Percentiles rank a stretch among this genome's conserved stretches.
phyloP scores from a whole-genome alignment of 2,888 invertebrate genomes.

The Shargacucullia verbasci region DNA sequence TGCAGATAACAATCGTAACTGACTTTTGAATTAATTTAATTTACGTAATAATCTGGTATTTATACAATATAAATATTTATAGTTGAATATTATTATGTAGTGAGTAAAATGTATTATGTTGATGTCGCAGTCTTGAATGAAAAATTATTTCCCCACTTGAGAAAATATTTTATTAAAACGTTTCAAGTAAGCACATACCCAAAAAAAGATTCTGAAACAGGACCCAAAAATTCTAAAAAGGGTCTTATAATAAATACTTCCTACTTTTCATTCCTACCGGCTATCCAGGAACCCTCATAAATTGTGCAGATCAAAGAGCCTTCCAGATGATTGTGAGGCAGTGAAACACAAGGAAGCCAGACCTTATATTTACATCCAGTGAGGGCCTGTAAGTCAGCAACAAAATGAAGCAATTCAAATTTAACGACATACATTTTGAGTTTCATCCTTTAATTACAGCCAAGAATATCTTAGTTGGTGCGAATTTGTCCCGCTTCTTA shows the following conservation, averaged over 20 bases:
- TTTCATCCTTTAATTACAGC: slow-evolving; percentile 65
- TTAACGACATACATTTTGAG: slow-evolving; percentile 57
- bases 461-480: slow-evolving; percentile 58
- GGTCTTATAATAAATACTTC: slow-evolving; percentile 47
- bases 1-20: no score
- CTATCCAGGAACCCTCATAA: slow-evolving; percentile 49
- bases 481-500: slow-evolving; percentile 64
- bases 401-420: slow-evolving; percentile 53
- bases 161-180: no score
- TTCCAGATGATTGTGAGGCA: slow-evolving; percentile 43
- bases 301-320: slow-evolving; percentile 52
- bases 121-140: no score
- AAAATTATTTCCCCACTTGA: no score
- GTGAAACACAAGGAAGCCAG: slow-evolving; percentile 48
- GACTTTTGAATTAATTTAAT: no score
- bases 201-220: slow-evolving; percentile 21
- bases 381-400: slow-evolving; percentile 46
- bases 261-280: slow-evolving; percentile 47
- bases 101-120: no score
- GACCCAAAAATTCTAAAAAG: slow-evolving; percentile 28
- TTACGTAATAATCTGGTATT: no score
- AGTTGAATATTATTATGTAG: no score
- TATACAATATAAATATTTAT: no score
- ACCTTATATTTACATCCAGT: slow-evolving; percentile 46
- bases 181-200: neutral